These are phyloP conservation scores for Microchirus variegatus DNA, from an alignment of 2,797 vertebrate species.

Conservation along the genomic window DNA sequence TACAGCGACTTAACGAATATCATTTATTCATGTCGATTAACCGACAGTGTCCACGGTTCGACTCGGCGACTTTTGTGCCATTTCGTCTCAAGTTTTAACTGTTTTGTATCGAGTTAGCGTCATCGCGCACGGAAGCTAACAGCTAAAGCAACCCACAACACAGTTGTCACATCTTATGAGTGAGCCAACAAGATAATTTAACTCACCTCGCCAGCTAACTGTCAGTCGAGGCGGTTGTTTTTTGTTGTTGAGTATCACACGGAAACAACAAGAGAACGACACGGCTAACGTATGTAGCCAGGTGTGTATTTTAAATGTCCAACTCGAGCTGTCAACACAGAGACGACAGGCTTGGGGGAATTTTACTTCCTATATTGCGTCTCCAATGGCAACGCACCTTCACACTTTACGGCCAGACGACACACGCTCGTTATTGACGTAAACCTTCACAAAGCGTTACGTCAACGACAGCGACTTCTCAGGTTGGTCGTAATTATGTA, in stretches of 20 bases:
- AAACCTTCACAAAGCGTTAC: conserved; percentile 35
- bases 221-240: conserved; percentile 1
- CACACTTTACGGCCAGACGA: conserved; percentile 75
- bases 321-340: conserved; percentile 53
- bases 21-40: no score
- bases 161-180: background rate
- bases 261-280: background rate
- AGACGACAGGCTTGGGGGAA: conserved; percentile 36
- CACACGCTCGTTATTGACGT: conserved; percentile 57
- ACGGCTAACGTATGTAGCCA: background rate
- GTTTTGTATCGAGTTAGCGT: conserved; percentile 5
- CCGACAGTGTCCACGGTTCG: background rate
- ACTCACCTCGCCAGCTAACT: conserved; percentile 46
- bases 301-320: background rate
- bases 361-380: conserved; percentile 79
- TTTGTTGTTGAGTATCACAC: background rate
- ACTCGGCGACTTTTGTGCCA: background rate
- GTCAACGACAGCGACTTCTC: background rate
- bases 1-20: no score
- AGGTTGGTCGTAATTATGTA: background rate
- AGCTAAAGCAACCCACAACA: conserved; percentile 15
- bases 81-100: background rate
- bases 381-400: conserved; percentile 69
- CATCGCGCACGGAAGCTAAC: conserved; percentile 21
- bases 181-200: conserved; percentile 11